A percentile compares a stretch with the other conserved stretches of the same genome.
Conservation (phyloP, 2,797 vertebrate genomes). For the Eulemur coronatus region DNA sequence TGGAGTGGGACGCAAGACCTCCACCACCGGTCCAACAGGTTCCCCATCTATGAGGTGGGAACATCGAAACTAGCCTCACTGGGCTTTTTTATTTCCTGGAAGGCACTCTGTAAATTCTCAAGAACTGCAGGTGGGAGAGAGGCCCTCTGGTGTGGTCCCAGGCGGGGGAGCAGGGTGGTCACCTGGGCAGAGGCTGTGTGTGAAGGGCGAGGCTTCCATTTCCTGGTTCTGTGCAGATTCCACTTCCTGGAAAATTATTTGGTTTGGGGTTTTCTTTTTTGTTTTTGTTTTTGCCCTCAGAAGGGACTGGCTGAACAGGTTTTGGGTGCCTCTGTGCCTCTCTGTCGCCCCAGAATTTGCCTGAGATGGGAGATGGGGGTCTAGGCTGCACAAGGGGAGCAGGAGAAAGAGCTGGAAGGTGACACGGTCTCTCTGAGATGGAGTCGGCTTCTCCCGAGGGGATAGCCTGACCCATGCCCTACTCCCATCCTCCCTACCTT, state of each 20-base stretch:
- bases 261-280: not conserved
- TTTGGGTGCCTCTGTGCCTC: not conserved
- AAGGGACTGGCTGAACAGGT: not conserved
- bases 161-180: no score
- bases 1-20: not conserved
- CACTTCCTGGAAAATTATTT: slow-evolving; percentile 52
- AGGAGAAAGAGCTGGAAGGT: not conserved
- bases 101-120: not conserved
- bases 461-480: not conserved
- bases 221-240: not conserved
- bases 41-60: not conserved
- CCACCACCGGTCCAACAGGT: no score
- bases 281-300: not conserved
- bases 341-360: not conserved
- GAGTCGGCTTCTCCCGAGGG: not conserved
- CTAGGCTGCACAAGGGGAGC: not conserved
- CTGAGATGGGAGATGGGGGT: not conserved
- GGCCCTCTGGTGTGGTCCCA: not conserved
- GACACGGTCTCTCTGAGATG: not conserved
- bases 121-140: not conserved
- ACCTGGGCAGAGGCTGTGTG: not conserved
- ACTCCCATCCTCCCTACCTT: not conserved
- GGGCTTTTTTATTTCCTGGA: not conserved
- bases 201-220: not conserved
- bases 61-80: not conserved